Evolutionary conservation across 2,888 invertebrate genomes (phyloP).

Genomic region (Blastobasis lacticolella): DNA sequence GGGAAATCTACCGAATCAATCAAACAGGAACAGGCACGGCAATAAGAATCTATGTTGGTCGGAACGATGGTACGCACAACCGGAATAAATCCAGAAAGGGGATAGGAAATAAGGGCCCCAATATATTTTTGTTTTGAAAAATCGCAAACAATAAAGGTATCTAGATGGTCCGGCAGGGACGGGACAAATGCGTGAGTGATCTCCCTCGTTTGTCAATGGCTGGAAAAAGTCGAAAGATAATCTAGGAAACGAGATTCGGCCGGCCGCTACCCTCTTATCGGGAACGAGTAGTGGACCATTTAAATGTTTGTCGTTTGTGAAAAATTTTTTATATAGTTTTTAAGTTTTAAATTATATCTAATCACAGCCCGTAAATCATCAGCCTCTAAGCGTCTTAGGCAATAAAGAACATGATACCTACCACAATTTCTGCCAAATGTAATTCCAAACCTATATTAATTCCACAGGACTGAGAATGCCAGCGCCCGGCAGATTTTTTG

Average conservation of each 20-base stretch:
- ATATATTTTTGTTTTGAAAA: slow-evolving; percentile 57
- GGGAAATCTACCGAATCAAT: slow-evolving; percentile 7
- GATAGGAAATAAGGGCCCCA: slow-evolving; percentile 30
- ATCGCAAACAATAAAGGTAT: slow-evolving; percentile 52
- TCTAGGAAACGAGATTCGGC: background rate
- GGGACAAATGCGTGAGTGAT: slow-evolving; percentile 16
- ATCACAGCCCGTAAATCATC: too few species aligned
- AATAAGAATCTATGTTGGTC: slow-evolving; percentile 4
- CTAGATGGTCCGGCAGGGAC: slow-evolving; percentile 20
- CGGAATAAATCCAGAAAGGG: slow-evolving; percentile 8
- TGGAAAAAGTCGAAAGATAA: slow-evolving; percentile 6
- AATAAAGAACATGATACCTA: too few species aligned
- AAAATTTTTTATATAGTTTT: too few species aligned
- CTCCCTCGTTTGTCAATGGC: slow-evolving; percentile 10
- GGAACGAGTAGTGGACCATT: too few species aligned
- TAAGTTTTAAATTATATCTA: too few species aligned
- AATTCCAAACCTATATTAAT: too few species aligned
- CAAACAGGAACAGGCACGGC: slow-evolving; percentile 6
- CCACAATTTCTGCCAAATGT: too few species aligned
- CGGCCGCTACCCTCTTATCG: background rate
- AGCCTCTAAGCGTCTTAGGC: too few species aligned
- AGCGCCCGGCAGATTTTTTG: too few species aligned
- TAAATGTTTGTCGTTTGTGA: too few species aligned
- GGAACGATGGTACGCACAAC: background rate
- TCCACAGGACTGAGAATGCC: too few species aligned